Percentiles rank a stretch among this genome's conserved stretches.
Conservation (phyloP, 2,113 vertebrate genomes). For the Ciconia stormi region DNA sequence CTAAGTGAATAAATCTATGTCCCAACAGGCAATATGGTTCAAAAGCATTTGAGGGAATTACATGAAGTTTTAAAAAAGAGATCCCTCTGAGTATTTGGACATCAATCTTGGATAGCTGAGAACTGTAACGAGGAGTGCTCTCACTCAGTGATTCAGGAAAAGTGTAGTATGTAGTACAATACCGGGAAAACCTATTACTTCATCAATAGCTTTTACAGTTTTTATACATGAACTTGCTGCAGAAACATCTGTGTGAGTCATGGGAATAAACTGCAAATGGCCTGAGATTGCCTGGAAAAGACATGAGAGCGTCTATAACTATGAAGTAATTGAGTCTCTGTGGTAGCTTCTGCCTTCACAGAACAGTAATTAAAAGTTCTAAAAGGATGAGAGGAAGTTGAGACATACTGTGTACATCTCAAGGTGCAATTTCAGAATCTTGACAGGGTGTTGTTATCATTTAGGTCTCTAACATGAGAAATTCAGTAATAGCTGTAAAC, state of each 20-base stretch:
- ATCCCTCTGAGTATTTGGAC: not conserved
- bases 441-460: not conserved
- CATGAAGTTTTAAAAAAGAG: not conserved
- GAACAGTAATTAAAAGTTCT: constrained; percentile 38
- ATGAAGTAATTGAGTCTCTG: not conserved
- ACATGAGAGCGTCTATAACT: not conserved
- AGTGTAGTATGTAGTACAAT: not conserved
- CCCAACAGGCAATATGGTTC: not conserved
- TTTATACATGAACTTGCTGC: not conserved
- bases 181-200: not conserved
- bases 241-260: not conserved
- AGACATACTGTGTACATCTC: not conserved
- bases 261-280: not conserved
- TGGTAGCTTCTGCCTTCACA: not conserved
- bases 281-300: not conserved
- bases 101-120: not conserved
- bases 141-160: not conserved
- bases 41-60: not conserved
- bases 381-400: not conserved
- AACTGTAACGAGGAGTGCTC: not conserved
- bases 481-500: constrained; percentile 29
- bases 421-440: not conserved
- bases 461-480: not conserved
- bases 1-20: not conserved
- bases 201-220: not conserved